A percentile compares a stretch with the other conserved stretches of the same genome.
Evolutionary conservation across 2,797 vertebrate genomes (phyloP).

Genomic region (Pipistrellus pygmaeus): DNA sequence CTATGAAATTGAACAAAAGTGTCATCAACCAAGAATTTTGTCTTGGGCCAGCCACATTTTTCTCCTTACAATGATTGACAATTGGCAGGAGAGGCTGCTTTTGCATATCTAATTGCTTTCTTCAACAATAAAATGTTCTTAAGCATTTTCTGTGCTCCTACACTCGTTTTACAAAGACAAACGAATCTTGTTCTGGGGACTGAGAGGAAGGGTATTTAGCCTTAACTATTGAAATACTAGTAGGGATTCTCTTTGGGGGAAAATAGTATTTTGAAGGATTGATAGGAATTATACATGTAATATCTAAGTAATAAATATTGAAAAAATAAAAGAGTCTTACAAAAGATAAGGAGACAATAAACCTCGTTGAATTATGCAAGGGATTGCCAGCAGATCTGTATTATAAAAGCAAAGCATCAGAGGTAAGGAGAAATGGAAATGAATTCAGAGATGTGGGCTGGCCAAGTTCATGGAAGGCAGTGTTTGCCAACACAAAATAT

Average conservation of each 20-base stretch:
- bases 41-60: background rate
- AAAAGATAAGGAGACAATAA: background rate
- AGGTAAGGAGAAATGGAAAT: background rate
- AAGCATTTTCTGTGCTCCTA: background rate
- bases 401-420: background rate
- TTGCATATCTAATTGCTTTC: constrained; percentile 7
- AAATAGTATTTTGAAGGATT: background rate
- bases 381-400: background rate
- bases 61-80: constrained; percentile 34
- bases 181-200: background rate
- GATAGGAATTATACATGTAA: background rate
- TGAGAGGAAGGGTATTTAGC: background rate
- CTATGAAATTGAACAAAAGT: background rate
- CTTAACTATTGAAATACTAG: accelerated
- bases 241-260: background rate
- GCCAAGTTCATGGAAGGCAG: background rate
- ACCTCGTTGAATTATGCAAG: background rate
- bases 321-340: background rate
- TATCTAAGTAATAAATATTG: background rate
- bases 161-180: background rate
- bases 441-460: background rate
- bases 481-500: background rate
- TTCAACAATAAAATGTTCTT: background rate
- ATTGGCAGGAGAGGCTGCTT: background rate
- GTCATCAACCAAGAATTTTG: background rate